phyloP scores from a whole-genome alignment of 2,888 invertebrate genomes.

The Euspilapteryx auroguttella region DNA sequence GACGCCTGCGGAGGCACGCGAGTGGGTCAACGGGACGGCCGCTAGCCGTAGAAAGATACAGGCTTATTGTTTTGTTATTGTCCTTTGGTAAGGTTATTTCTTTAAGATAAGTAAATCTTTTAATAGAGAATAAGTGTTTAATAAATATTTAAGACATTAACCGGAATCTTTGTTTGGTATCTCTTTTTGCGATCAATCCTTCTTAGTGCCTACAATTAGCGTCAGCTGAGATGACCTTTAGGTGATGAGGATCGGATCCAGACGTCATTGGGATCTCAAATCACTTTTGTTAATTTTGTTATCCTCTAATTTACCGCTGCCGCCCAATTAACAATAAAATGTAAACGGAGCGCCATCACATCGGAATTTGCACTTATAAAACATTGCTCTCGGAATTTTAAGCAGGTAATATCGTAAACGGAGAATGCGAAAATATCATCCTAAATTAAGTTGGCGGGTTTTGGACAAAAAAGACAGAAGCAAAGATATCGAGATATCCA shows the following conservation, averaged over 20 bases:
- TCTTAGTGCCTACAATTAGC: too few relatives aligned
- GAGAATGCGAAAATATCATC: too few relatives aligned
- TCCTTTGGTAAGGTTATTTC: conserved; percentile 18
- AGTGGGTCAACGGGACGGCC: background rate
- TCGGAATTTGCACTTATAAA: conserved; percentile 1
- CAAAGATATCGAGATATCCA: too few relatives aligned
- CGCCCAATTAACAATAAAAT: conserved; percentile 23
- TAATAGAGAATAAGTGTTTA: too few relatives aligned
- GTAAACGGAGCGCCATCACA: conserved; percentile 1
- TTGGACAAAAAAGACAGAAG: too few relatives aligned
- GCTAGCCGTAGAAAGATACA: background rate
- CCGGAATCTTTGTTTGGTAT: too few relatives aligned
- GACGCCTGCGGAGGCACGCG: too few relatives aligned
- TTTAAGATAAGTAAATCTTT: too few relatives aligned
- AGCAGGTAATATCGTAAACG: conserved; percentile 8
- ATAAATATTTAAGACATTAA: too few relatives aligned
- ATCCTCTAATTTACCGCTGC: conserved; percentile 42
- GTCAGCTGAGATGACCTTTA: too few relatives aligned
- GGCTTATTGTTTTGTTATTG: conserved; percentile 12
- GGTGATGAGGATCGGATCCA: conserved; percentile 16
- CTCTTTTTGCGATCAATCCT: too few relatives aligned
- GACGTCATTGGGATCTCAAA: conserved; percentile 21
- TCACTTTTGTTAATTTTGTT: conserved; percentile 16
- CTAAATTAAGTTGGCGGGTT: too few relatives aligned
- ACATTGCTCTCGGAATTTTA: conserved; percentile 3